Evolutionary conservation across 2,797 vertebrate species (phyloP), one percentile per base, ranked within the genome.

Genomic region (Ptychobarbus kaznakovi): DNA sequence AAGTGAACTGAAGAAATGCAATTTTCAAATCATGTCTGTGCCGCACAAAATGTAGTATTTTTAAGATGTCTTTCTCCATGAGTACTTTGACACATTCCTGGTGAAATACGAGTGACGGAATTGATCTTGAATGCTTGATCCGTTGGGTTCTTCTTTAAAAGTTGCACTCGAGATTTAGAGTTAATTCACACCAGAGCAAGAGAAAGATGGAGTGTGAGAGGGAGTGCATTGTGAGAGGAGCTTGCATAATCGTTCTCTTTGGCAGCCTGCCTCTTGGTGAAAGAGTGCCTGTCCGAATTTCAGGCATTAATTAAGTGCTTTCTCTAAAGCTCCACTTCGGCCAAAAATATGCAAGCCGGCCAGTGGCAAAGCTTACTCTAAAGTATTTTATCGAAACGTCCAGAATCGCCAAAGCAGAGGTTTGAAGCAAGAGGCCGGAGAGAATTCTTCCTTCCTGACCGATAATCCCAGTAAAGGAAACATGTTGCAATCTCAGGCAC

Each of bases 221-320:
- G 91, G 92, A 73, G 88, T 74, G 91, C 90, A 87, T 88, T 91
- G 93, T 93, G 92, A 94, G 91, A 89, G 87, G 90, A 94, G 93
- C 91, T 94, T 93, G 89, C 87, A 68, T 92, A 94, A 95, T 93
- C 90, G 87, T 85, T 90, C 81, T 81, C 66, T 83, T 84, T 93
- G 94, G 92, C 91, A 10, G 81, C 61, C 81, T 42, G 89, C 92
- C 93, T 88, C 90, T 58, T 40, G 61, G 86, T 90, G 92, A 87
- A 84, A 92, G 89, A 88, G 82, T 38, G 85, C 90, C 91, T 89
- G 85, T 95, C 92, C 91, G 89, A 89, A 94, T 94, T 95, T 92
- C 91, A 92, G 90, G 91, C 90, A 87, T 90, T 92, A 90, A 87
- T 92, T 93, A 92, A 92, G 91, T 89, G 86, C 87, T 87, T 92